A percentile compares a stretch with the other conserved stretches of the same genome.
Evolutionary conservation across 2,113 vertebrate genomes (phyloP).

Genomic region (Charadrius vociferus): DNA sequence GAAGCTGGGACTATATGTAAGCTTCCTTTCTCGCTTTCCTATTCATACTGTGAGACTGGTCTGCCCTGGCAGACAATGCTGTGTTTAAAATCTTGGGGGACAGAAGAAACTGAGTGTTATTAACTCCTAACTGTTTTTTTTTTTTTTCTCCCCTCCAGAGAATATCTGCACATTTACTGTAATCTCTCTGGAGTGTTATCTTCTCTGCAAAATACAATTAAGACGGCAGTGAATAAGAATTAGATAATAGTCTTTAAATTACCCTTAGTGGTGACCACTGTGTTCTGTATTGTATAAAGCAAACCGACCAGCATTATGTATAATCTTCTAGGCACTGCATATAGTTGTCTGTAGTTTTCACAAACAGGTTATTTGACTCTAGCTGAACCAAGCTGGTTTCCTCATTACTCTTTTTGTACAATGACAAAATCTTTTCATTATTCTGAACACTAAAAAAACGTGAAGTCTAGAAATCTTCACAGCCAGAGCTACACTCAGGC

Average conservation of each 20-base stretch:
- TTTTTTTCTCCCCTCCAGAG: background rate
- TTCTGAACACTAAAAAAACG: background rate
- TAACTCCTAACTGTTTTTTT: background rate
- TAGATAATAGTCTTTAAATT: background rate
- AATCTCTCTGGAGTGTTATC: background rate
- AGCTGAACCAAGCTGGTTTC: background rate
- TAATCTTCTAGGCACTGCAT: background rate
- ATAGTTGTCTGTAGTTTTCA: background rate
- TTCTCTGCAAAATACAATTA: background rate
- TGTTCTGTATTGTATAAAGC: background rate
- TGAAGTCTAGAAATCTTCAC: background rate
- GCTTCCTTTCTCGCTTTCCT: background rate
- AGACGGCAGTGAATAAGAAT: background rate
- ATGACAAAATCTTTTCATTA: background rate
- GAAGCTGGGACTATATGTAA: background rate
- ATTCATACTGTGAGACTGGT: background rate
- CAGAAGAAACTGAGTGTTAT: background rate
- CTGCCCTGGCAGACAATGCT: background rate
- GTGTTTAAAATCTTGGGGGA: background rate
- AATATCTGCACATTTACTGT: background rate
- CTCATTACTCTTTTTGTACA: background rate
- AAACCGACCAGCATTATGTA: background rate
- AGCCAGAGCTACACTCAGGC: background rate
- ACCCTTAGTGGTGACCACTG: background rate
- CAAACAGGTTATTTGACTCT: background rate